Evolutionary conservation across 2,888 invertebrate species (phyloP).

Genomic region (Agrotis exclamationis): DNA sequence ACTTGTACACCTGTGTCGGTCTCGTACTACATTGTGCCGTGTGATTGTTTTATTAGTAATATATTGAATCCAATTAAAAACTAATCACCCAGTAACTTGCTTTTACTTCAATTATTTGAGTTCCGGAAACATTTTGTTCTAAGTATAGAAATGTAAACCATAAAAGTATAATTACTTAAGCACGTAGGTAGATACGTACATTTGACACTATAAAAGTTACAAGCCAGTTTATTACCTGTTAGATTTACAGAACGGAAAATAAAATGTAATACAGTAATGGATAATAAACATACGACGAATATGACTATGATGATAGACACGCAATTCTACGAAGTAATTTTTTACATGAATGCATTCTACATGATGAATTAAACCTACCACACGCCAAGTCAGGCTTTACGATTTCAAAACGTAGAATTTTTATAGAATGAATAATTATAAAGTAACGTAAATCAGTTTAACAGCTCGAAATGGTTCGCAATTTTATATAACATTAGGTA

Average conservation of each 20-base stretch:
- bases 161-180: conserved; percentile 22
- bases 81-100: not conserved
- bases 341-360: conserved; percentile 62
- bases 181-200: not conserved
- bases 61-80: not conserved
- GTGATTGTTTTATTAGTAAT: not conserved
- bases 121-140: conserved; percentile 1
- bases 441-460: conserved; percentile 66
- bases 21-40: not conserved
- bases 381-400: conserved; percentile 61
- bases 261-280: conserved; percentile 79
- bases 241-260: conserved; percentile 76
- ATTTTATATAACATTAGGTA: conserved; percentile 49
- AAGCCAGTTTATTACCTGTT: conserved; percentile 67
- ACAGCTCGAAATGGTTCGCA: conserved; percentile 61
- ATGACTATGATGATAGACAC: conserved; percentile 77
- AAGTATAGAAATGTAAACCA: conserved; percentile 5
- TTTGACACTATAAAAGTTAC: conserved; percentile 48
- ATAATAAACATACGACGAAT: conserved; percentile 71
- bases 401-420: conserved; percentile 60
- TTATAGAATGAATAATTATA: conserved; percentile 59
- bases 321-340: conserved; percentile 69
- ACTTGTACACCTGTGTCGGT: conserved; percentile 12
- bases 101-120: not conserved
- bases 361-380: conserved; percentile 47